Evolutionary conservation across 2,888 invertebrate genomes (phyloP).

Genomic region (Callosobruchus maculatus): DNA sequence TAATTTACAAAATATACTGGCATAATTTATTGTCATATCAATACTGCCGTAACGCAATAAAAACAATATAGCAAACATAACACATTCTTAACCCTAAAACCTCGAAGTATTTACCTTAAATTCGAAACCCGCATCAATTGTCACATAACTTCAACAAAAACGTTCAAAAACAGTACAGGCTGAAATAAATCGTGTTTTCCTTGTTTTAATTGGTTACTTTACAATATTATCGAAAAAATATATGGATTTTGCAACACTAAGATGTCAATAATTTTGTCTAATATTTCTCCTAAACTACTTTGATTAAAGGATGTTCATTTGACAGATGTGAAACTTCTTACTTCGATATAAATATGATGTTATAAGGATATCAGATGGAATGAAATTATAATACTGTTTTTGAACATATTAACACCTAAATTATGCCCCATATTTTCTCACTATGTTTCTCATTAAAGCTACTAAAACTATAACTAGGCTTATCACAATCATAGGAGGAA

Average conservation of each 20-base stretch:
- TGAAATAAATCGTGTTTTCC: background rate
- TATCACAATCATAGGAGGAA: background rate
- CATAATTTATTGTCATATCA: slow-evolving; percentile 2
- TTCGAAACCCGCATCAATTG: background rate
- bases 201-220: background rate
- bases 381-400: background rate
- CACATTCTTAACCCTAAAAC: background rate
- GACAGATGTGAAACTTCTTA: too few relatives aligned
- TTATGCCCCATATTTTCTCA: background rate
- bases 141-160: background rate
- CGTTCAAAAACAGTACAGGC: background rate
- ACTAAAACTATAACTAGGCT: background rate
- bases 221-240: too few relatives aligned
- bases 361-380: too few relatives aligned
- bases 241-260: too few relatives aligned
- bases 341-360: too few relatives aligned
- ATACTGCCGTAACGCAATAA: background rate
- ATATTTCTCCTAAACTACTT: too few relatives aligned
- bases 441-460: background rate
- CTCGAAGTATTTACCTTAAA: background rate
- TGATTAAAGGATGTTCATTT: too few relatives aligned
- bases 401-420: background rate
- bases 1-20: slow-evolving; percentile 1
- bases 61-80: background rate
- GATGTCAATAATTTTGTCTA: too few relatives aligned